A percentile compares a stretch with the other conserved stretches of the same genome.
These are phyloP conservation scores for Cotesia congregata DNA, from an alignment of 2,888 invertebrate genomes.

Conservation along the genomic window DNA sequence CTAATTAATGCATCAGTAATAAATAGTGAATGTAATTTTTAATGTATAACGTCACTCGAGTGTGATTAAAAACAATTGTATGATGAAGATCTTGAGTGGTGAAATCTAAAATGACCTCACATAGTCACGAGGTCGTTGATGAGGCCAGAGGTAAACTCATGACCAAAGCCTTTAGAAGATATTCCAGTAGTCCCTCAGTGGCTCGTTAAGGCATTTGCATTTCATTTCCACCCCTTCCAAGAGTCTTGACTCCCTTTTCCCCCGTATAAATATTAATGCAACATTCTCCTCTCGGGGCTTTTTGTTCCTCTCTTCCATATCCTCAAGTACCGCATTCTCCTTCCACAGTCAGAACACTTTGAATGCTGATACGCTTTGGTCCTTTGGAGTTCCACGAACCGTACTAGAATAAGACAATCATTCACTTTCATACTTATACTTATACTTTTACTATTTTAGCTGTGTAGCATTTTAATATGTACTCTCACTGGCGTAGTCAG, in stretches of 20 bases:
- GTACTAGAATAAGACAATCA: conserved; percentile 26
- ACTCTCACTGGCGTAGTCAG: conserved; percentile 43
- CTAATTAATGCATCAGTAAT: conserved; percentile 22
- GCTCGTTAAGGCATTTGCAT: conserved; percentile 71
- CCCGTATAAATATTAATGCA: conserved; percentile 71
- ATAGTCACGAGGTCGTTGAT: conserved; percentile 62
- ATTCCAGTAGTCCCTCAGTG: conserved; percentile 68
- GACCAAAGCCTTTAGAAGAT: conserved; percentile 58
- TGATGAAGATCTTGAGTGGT: conserved; percentile 39
- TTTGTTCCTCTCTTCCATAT: conserved; percentile 63
- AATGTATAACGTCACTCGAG: conserved; percentile 34
- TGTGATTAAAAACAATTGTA: conserved; percentile 43
- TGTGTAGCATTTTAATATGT: conserved; percentile 18
- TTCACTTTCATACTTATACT: neutral
- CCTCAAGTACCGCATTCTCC: conserved; percentile 51
- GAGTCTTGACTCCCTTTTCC: conserved; percentile 50
- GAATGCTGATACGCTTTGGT: conserved; percentile 68
- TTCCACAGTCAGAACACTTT: conserved; percentile 62
- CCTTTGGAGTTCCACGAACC: conserved; percentile 51
- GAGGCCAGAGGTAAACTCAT: conserved; percentile 62
- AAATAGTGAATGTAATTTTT: conserved; percentile 32
- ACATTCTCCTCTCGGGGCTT: conserved; percentile 69
- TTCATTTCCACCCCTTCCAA: conserved; percentile 64
- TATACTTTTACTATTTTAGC: neutral
- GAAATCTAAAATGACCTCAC: conserved; percentile 31